These are phyloP conservation scores for Lypha dubia DNA, from an alignment of 2,888 invertebrate genomes.

Conservation along the genomic window DNA sequence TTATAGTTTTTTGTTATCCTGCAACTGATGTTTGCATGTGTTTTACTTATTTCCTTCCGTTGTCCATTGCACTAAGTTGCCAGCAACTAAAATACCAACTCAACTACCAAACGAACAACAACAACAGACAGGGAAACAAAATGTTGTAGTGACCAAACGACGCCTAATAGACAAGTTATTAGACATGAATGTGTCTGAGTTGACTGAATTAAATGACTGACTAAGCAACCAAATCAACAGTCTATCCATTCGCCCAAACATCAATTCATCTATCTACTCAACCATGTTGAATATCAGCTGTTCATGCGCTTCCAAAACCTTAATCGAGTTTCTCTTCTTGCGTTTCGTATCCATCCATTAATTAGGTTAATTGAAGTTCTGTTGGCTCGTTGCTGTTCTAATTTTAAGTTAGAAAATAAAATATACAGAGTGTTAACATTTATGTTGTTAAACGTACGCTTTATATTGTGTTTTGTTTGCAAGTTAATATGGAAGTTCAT, in stretches of 20 bases:
- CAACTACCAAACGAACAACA: constrained; percentile 48
- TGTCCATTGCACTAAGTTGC: constrained; percentile 47
- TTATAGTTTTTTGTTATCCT: constrained; percentile 27
- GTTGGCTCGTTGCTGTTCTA: constrained; percentile 65
- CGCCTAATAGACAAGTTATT: background rate
- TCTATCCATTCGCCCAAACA: background rate
- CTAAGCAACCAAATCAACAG: constrained; percentile 33
- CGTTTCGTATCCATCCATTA: constrained; percentile 77
- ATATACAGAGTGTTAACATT: background rate
- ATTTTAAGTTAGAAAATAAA: constrained; percentile 53
- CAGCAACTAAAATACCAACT: constrained; percentile 47
- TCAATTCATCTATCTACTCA: constrained; percentile 43
- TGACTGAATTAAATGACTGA: constrained; percentile 26
- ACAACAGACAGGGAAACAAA: constrained; percentile 13
- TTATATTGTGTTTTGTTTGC: background rate
- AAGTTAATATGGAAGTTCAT: background rate
- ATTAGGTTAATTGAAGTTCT: constrained; percentile 82
- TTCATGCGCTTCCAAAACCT: constrained; percentile 76
- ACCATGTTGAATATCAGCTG: constrained; percentile 70
- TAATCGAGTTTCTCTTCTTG: constrained; percentile 78
- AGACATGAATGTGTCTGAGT: constrained; percentile 13
- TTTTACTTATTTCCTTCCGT: constrained; percentile 57
- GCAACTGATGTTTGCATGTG: constrained; percentile 45
- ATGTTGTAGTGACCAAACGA: constrained; percentile 33
- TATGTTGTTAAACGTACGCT: background rate